These are phyloP conservation scores for Plebejus melissa DNA, from an alignment of 2,888 invertebrate genomes.

Conservation along the genomic window DNA sequence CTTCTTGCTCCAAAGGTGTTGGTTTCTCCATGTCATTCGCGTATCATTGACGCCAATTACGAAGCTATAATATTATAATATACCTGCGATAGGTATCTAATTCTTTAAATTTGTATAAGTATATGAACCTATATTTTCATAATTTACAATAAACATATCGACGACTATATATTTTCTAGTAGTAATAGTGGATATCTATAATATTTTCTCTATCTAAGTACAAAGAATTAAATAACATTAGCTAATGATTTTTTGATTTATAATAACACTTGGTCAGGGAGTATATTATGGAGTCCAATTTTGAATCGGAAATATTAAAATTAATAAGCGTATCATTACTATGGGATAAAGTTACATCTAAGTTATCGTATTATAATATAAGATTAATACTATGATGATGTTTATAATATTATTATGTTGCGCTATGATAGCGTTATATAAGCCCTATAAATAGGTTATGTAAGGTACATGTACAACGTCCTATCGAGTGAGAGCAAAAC, in stretches of 20 bases:
- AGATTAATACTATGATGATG: constrained; percentile 31
- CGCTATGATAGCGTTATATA: constrained; percentile 35
- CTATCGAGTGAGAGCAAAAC: background rate
- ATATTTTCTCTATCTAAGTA: constrained; percentile 39
- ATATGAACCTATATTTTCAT: constrained; percentile 46
- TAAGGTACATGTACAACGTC: background rate
- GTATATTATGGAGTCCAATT: constrained; percentile 77
- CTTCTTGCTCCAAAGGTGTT: background rate
- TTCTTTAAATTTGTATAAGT: background rate
- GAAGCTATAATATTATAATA: background rate
- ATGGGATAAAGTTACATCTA: constrained; percentile 58
- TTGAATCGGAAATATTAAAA: constrained; percentile 75
- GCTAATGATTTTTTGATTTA: constrained; percentile 45
- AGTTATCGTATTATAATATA: constrained; percentile 29
- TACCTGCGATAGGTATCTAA: background rate
- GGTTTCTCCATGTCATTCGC: background rate
- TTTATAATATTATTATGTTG: background rate
- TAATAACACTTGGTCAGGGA: constrained; percentile 76
- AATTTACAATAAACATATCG: constrained; percentile 49
- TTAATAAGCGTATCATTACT: constrained; percentile 79
- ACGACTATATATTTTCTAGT: constrained; percentile 18
- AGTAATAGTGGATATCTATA: constrained; percentile 10
- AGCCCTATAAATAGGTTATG: constrained; percentile 47
- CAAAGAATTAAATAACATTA: constrained; percentile 13
- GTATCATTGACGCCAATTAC: background rate